phyloP scores from a whole-genome alignment of 2,888 invertebrate species.

The Conomelus anceps region DNA sequence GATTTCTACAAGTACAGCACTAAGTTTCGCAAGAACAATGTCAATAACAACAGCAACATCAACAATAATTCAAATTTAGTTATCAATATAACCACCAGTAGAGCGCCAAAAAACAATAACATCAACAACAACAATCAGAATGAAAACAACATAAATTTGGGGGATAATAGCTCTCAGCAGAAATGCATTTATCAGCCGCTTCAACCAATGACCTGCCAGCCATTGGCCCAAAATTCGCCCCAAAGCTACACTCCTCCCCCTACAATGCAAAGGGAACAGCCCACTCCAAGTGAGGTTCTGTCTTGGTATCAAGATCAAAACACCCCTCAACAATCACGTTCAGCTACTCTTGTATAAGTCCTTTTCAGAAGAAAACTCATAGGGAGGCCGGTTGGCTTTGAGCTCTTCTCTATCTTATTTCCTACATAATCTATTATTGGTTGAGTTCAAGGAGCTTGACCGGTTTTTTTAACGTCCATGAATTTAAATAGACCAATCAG shows the following conservation, averaged over 20 bases:
- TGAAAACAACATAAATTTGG: constrained; percentile 46
- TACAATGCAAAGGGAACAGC: constrained; percentile 37
- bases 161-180: constrained; percentile 31
- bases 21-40: constrained; percentile 67
- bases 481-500: too few relatives aligned
- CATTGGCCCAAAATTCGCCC: constrained; percentile 32
- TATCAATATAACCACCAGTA: not conserved
- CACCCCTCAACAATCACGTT: constrained; percentile 27
- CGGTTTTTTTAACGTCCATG: too few relatives aligned
- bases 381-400: too few relatives aligned
- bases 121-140: not conserved
- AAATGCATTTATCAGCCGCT: constrained; percentile 47
- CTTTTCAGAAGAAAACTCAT: too few relatives aligned
- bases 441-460: too few relatives aligned
- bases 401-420: too few relatives aligned
- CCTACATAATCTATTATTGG: too few relatives aligned
- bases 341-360: constrained; percentile 30
- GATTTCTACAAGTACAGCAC: constrained; percentile 98
- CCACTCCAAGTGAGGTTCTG: constrained; percentile 51
- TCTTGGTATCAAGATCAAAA: constrained; percentile 48
- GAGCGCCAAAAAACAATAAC: not conserved
- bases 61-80: not conserved
- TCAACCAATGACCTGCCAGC: constrained; percentile 47
- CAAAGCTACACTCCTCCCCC: constrained; percentile 36
- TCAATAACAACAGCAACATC: constrained; percentile 28